Percentiles rank a stretch among this genome's conserved stretches.
Evolutionary conservation across 2,888 invertebrate species (phyloP).

Genomic region (Ptycholaimellus sp.): DNA sequence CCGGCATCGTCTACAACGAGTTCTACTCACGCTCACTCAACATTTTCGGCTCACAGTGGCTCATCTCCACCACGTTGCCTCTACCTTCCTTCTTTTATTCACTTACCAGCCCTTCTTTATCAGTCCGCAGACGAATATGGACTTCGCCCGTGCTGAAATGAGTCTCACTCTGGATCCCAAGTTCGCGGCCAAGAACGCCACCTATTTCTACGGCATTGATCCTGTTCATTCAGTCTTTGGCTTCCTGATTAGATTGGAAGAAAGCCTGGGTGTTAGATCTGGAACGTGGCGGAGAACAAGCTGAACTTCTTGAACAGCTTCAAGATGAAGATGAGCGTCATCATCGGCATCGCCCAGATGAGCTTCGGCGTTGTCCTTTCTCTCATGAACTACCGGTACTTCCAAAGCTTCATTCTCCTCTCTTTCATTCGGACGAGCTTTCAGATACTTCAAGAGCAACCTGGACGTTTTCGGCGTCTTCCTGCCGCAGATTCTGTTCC

Average conservation of each 20-base stretch:
- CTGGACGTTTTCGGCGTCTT: slow-evolving; percentile 69
- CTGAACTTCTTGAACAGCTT: slow-evolving; percentile 23
- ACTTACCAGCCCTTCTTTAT: slow-evolving; percentile 3
- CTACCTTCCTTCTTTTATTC: slow-evolving; percentile 1
- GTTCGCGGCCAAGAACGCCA: no score
- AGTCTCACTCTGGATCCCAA: no score
- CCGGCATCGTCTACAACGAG: slow-evolving; percentile 88
- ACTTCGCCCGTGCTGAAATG: no score
- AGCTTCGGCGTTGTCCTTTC: slow-evolving; percentile 20
- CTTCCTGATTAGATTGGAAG: no score
- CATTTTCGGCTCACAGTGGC: slow-evolving; percentile 74
- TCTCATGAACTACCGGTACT: slow-evolving; percentile 19
- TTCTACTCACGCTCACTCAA: slow-evolving; percentile 83
- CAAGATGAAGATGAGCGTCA: slow-evolving; percentile 23
- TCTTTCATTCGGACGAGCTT: slow-evolving; percentile 9
- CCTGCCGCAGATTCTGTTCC: slow-evolving; percentile 74
- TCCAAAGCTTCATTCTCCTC: background rate
- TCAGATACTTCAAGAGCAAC: slow-evolving; percentile 36
- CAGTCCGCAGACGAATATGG: no score
- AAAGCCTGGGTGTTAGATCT: no score
- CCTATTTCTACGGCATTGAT: no score
- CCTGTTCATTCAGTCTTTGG: no score
- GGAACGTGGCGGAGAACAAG: slow-evolving; percentile 22
- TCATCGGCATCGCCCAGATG: slow-evolving; percentile 23
- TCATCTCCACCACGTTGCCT: no score